Percentiles rank a stretch among this genome's conserved stretches.
Evolutionary conservation across 2,888 invertebrate species (phyloP).

Genomic region (Ormia ochracea): DNA sequence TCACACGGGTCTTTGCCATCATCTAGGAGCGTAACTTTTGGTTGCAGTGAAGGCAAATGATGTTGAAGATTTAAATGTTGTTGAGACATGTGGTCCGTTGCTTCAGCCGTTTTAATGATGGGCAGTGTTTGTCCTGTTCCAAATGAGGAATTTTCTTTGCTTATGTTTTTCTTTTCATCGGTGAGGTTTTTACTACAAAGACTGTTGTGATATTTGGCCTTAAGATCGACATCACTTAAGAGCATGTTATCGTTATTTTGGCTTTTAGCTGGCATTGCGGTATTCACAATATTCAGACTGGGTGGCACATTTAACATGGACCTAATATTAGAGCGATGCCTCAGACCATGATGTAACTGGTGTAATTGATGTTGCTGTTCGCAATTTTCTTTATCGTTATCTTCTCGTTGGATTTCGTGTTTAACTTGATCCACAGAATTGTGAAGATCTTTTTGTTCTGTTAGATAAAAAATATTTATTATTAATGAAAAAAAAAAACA

Average conservation of each 20-base stretch:
- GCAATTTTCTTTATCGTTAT: constrained; percentile 40
- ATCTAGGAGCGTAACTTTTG: constrained; percentile 71
- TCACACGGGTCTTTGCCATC: constrained; percentile 63
- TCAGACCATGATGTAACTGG: constrained; percentile 56
- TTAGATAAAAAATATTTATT: neutral
- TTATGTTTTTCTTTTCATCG: constrained; percentile 54
- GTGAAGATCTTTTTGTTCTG: constrained; percentile 74
- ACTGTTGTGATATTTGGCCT: constrained; percentile 55
- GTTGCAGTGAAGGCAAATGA: constrained; percentile 64
- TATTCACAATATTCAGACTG: constrained; percentile 68
- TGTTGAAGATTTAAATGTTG: constrained; percentile 34
- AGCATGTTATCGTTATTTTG: neutral
- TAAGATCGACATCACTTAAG: constrained; percentile 64
- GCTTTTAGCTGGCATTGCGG: constrained; percentile 71
- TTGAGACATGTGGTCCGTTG: constrained; percentile 58
- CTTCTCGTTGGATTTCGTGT: constrained; percentile 51
- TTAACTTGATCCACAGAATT: constrained; percentile 66
- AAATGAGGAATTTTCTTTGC: constrained; percentile 50
- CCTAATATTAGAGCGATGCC: constrained; percentile 60
- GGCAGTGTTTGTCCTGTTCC: constrained; percentile 64
- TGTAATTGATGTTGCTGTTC: constrained; percentile 44
- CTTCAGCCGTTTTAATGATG: constrained; percentile 62
- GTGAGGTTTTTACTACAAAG: constrained; percentile 16
- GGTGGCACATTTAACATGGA: constrained; percentile 71
- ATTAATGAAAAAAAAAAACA: too few relatives aligned